Evolutionary conservation across 2,113 vertebrate genomes (phyloP).

Genomic region (Tympanuchus pallidicinctus): DNA sequence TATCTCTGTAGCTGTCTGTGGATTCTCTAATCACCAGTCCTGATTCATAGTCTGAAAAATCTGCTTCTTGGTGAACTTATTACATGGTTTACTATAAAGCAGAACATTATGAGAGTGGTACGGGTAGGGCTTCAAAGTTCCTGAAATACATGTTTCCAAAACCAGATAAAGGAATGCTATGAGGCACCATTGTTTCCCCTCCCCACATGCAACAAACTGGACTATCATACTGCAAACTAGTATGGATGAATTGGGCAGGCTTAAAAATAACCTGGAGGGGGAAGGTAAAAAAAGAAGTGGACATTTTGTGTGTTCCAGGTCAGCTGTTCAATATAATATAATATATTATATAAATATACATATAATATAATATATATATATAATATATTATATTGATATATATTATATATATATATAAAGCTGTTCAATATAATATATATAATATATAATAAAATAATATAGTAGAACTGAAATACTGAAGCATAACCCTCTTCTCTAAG

Average conservation of each 20-base stretch:
- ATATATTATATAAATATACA: too few species aligned
- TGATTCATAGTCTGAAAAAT: neutral
- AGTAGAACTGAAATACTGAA: neutral
- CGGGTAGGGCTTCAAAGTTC: neutral
- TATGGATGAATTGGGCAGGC: neutral
- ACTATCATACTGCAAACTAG: neutral
- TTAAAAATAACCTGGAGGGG: neutral
- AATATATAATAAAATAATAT: too few species aligned
- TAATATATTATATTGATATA: too few species aligned
- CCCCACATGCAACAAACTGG: neutral
- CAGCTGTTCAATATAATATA: too few species aligned
- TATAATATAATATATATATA: too few species aligned
- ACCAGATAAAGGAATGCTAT: neutral
- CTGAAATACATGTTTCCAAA: neutral
- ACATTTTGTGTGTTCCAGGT: neutral
- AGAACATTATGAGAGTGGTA: neutral
- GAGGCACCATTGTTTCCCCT: neutral
- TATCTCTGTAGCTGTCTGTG: neutral
- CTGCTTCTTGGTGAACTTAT: neutral
- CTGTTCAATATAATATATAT: too few species aligned
- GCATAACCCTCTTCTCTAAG: neutral
- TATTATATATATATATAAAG: too few species aligned
- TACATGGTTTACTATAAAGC: neutral
- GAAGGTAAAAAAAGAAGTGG: neutral
- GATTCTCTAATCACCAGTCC: neutral